These are phyloP conservation scores for Myopa tessellatipennis DNA, from an alignment of 2,888 invertebrate species.

Conservation along the genomic window DNA sequence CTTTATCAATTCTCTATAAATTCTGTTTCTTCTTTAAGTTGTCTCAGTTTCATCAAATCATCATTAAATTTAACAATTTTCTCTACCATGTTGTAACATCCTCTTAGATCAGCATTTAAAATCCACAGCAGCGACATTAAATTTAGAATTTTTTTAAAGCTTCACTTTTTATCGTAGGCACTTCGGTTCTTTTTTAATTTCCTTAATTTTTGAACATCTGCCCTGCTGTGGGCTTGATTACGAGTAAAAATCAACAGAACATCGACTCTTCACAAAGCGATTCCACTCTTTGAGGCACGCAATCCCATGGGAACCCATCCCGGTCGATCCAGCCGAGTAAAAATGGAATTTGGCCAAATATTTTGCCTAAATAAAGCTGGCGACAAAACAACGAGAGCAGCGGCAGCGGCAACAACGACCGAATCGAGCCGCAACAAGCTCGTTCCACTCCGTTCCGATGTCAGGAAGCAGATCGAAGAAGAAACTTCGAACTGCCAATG, in stretches of 20 bases:
- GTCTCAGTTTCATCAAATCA: too few species aligned
- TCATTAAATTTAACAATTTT: too few species aligned
- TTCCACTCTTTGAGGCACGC: conserved; percentile 5
- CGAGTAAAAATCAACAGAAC: conserved; percentile 2
- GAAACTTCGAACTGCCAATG: conserved; percentile 32
- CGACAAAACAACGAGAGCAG: conserved; percentile 2
- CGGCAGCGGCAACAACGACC: not conserved
- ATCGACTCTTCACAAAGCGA: conserved; percentile 9
- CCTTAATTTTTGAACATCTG: not conserved
- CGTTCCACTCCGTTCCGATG: conserved; percentile 19
- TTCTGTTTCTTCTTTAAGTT: too few species aligned
- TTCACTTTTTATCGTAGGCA: too few species aligned
- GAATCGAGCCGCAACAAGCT: not conserved
- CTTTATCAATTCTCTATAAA: too few species aligned
- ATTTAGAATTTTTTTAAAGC: too few species aligned
- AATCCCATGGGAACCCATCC: not conserved
- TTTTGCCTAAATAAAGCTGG: not conserved
- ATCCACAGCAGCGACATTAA: too few species aligned
- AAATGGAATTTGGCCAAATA: conserved; percentile 6
- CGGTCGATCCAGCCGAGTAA: not conserved
- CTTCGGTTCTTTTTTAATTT: not conserved
- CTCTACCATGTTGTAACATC: too few species aligned
- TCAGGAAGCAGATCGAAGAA: conserved; percentile 30
- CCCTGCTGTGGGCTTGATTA: not conserved
- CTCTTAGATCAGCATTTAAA: too few species aligned